Conservation (phyloP, 2,113 vertebrate genomes). For the Ondatra zibethicus region DNA sequence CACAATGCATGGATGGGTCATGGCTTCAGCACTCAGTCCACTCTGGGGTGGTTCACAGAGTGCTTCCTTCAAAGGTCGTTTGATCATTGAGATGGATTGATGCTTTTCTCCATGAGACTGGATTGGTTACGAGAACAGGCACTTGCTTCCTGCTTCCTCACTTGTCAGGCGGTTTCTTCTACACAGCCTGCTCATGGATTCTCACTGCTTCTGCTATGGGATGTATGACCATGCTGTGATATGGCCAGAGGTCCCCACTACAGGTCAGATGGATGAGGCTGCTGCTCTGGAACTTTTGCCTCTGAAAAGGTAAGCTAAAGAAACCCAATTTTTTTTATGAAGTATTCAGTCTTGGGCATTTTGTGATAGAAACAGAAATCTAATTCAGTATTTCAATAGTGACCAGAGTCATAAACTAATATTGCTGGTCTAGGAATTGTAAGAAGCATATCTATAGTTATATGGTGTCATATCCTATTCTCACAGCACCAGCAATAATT, state of each 20-base stretch:
- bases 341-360: neutral
- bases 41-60: neutral
- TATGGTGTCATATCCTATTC: neutral
- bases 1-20: neutral
- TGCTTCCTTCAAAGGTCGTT: neutral
- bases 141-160: neutral
- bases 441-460: neutral
- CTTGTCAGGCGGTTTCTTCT: neutral
- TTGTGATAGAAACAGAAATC: neutral
- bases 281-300: neutral
- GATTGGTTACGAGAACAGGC: neutral
- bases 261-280: neutral
- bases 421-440: rapidly evolving
- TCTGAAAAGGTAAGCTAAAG: neutral
- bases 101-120: neutral
- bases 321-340: neutral
- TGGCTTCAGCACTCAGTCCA: neutral
- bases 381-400: neutral
- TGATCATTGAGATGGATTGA: no score
- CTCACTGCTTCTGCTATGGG: no score
- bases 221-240: neutral
- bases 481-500: neutral
- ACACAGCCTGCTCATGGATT: no score
- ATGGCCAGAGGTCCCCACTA: neutral
- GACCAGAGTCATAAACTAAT: neutral